These are phyloP conservation scores for Myioborus miniatus DNA, from an alignment of 2,797 vertebrate species.

Conservation along the genomic window DNA sequence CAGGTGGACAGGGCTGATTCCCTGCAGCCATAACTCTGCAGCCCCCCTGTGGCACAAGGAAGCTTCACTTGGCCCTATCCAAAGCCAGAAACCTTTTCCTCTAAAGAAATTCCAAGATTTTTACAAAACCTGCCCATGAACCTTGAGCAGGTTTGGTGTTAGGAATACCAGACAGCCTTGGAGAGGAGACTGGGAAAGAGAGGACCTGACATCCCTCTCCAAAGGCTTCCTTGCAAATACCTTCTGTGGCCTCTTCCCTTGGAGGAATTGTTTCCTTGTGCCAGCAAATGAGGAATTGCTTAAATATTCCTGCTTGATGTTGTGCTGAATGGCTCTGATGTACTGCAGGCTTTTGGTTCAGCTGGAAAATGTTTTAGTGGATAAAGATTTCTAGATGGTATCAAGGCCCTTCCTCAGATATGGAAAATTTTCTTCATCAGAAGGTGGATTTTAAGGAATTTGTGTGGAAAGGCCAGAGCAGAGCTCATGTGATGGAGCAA, in stretches of 20 bases:
- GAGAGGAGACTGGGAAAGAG: neutral
- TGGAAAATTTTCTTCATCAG: neutral
- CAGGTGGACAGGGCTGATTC: neutral
- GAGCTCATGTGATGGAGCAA: neutral
- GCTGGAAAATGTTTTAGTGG: neutral
- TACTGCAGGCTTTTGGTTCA: neutral
- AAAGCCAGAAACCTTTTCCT: neutral
- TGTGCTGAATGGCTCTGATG: neutral
- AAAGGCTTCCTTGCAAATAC: neutral
- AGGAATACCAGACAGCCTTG: neutral
- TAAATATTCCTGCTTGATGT: neutral
- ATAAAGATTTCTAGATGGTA: neutral
- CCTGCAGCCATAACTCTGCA: neutral
- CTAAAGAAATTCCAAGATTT: neutral
- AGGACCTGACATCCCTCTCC: neutral
- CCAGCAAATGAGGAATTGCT: slow-evolving; percentile 48
- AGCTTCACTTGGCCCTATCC: neutral
- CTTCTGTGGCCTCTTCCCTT: neutral
- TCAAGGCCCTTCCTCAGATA: neutral
- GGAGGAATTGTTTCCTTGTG: slow-evolving; percentile 2
- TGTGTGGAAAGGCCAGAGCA: neutral
- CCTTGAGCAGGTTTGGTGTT: rapidly evolving
- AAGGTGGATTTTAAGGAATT: neutral
- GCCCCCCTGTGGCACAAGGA: neutral
- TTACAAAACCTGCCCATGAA: neutral